phyloP scores from a whole-genome alignment of 2,888 invertebrate genomes.

The Heteromyza rotundicornis region DNA sequence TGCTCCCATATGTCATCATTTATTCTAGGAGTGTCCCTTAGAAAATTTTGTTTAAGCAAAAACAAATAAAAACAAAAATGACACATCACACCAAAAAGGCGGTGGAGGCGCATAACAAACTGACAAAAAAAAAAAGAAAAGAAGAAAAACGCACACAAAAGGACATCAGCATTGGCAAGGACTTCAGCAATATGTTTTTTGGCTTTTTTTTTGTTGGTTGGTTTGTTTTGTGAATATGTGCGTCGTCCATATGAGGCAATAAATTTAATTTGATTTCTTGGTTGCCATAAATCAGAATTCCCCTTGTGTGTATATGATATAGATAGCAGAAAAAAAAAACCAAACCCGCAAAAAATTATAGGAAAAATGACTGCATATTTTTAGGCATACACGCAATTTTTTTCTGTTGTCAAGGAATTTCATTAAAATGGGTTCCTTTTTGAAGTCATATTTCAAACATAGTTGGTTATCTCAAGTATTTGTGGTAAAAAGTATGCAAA shows the following conservation, averaged over 20 bases:
- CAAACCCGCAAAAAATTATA: conserved; percentile 1
- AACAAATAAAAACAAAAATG: too few species aligned
- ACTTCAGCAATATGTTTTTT: conserved; percentile 17
- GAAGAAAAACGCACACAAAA: not conserved
- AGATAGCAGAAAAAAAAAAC: not conserved
- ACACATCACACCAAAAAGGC: conserved; percentile 1
- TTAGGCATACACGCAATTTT: conserved; percentile 7
- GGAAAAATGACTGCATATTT: conserved; percentile 26
- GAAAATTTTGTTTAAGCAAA: conserved; percentile 1
- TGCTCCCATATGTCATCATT: conserved; percentile 48
- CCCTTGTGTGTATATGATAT: conserved; percentile 3
- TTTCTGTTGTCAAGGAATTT: not conserved
- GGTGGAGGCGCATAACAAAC: not conserved
- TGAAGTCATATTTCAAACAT: too few species aligned
- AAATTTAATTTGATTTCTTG: conserved; percentile 51
- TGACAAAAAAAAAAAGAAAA: not conserved
- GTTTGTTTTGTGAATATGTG: too few species aligned
- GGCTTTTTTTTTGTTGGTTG: conserved; percentile 7
- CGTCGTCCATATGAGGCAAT: conserved; percentile 34
- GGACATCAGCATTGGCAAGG: not conserved
- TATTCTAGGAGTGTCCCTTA: conserved; percentile 21
- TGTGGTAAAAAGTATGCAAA: not conserved
- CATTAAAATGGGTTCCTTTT: not conserved
- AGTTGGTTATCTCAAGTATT: not conserved
- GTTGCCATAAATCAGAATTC: conserved; percentile 48